Base-by-base conservation (phyloP, 2,113 vertebrate species). In the Spea bombifrons region DNA sequence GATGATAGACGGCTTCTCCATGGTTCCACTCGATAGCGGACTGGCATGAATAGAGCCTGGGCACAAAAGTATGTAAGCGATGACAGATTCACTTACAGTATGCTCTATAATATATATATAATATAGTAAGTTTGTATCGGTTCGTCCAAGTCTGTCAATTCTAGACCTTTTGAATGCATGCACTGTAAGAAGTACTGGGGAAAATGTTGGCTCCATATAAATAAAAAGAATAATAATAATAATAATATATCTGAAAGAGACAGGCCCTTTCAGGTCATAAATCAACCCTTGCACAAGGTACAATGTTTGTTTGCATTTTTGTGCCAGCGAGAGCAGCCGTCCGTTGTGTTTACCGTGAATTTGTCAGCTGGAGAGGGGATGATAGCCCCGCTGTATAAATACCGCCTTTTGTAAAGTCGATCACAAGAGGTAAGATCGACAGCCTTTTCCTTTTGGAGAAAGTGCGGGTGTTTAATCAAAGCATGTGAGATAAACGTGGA, bases 301-400 rank as follows among this genome's bases (percentile, higher is more conserved):
- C 5, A n/a, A 5, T 57, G 44, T 76, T 59, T 13, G 15, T 59
- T 59, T 2, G 15, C 55, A 3, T 59, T 12, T 59, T 12, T 71
- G 75, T 77, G 17, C 66, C 66, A 63, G 66, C 15, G 55, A 63
- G 67, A 61, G 69, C 17, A 53, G 8, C 72, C 59, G 55, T 64
- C 44, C 6, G 16, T 17, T 63, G 67, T 78, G 76, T 78, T 78
- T 65, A 49, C 8, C 50, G 12, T 65, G 73, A 64, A 64, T 75
- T 64, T 45, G 45, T 75, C 73, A 78, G 76, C 68, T 78, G 76
- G 76, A 48, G 15, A 46, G 47, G 59, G 76, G 50, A 63, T 65
- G 10, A 47, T 71, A n/a, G 57, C 45, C 76, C 69, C 65, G 68
- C 61, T 78, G 59, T 63, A 50, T 47, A 77, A 45, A 63, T 3